phyloP scores from a whole-genome alignment of 2,113 vertebrate genomes.

The Peromyscus polionotus region DNA sequence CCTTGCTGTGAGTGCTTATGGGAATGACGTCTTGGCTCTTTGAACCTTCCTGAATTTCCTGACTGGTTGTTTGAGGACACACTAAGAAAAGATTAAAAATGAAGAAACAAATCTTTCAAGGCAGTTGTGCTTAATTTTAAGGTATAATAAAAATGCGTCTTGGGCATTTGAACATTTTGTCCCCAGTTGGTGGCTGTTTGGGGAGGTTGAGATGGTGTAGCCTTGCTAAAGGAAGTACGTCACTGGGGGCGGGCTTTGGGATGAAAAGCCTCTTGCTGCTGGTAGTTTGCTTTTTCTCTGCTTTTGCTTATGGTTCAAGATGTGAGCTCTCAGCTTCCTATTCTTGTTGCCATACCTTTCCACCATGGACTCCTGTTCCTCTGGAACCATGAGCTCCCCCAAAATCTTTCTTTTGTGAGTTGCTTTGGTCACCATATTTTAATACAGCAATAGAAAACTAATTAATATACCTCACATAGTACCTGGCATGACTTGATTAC shows the following conservation, averaged over 20 bases:
- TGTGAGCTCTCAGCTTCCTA: not conserved
- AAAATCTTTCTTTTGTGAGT: not conserved
- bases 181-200: not conserved
- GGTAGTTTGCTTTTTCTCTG: not conserved
- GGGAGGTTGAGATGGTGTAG: not conserved
- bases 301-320: not conserved
- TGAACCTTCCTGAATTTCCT: constrained; percentile 50
- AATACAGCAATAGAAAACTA: not conserved
- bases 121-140: constrained; percentile 4
- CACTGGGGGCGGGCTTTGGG: not conserved
- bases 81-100: constrained; percentile 24
- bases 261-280: not conserved
- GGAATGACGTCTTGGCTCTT: not conserved
- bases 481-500: not conserved
- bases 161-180: not conserved
- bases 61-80: constrained; percentile 25
- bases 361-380: not conserved
- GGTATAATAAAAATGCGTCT: not conserved
- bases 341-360: not conserved
- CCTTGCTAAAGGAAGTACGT: not conserved
- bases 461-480: not conserved
- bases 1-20: not conserved
- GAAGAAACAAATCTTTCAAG: not conserved
- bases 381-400: not conserved
- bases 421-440: not conserved